Evolutionary conservation across 2,797 vertebrate species (phyloP).

Genomic region (Hoplostethus atlanticus): DNA sequence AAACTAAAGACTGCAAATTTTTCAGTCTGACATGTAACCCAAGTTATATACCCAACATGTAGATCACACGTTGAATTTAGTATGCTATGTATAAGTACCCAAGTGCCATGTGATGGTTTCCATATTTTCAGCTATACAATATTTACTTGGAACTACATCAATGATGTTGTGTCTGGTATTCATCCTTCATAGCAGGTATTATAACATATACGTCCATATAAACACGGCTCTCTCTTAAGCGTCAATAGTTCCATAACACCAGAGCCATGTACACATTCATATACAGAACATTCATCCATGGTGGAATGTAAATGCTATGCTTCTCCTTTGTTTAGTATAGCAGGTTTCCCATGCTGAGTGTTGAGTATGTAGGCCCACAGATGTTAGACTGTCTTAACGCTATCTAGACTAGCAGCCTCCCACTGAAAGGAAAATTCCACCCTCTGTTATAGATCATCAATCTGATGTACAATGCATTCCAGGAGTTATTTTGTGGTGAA

Average conservation of each 20-base stretch:
- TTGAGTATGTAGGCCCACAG: not conserved
- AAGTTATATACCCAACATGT: no score
- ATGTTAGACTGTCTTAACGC: not conserved
- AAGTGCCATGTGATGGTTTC: no score
- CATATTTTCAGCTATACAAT: not conserved
- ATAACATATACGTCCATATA: not conserved
- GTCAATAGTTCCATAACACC: constrained; percentile 18
- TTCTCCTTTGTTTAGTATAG: constrained; percentile 26
- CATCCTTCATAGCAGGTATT: not conserved
- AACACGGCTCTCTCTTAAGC: not conserved
- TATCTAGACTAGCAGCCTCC: constrained; percentile 25
- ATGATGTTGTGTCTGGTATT: not conserved
- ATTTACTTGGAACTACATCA: not conserved
- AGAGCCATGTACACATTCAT: constrained; percentile 28
- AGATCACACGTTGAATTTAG: no score
- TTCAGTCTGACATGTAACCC: no score
- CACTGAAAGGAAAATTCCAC: no score
- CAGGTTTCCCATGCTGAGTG: not conserved
- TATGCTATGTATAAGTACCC: no score
- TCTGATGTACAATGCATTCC: no score
- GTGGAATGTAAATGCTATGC: not conserved
- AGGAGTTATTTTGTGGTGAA: no score
- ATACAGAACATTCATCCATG: constrained; percentile 11
- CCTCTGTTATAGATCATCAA: no score
- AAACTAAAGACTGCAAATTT: no score